Percentiles rank a stretch among this genome's conserved stretches.
Conservation (phyloP, 2,797 vertebrate genomes). For the Tarsius wallacei region DNA sequence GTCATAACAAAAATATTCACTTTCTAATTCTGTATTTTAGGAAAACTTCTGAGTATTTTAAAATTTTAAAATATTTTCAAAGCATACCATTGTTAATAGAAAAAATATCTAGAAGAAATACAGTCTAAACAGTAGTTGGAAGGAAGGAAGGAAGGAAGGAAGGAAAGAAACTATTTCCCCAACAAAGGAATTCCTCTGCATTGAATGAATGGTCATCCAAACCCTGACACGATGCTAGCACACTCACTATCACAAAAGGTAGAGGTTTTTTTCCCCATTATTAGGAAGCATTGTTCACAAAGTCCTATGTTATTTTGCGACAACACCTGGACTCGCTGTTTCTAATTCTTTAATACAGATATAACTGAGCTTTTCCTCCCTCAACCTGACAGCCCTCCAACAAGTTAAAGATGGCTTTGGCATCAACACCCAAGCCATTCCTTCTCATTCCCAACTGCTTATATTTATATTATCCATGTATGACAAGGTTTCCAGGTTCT, state of each 20-base stretch:
- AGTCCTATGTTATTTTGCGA: not conserved
- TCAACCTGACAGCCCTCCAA: not conserved
- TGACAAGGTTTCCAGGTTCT: not conserved
- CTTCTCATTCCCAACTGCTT: not conserved
- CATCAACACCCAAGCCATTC: not conserved
- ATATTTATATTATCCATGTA: not conserved
- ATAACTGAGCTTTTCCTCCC: not conserved
- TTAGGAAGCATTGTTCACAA: not conserved
- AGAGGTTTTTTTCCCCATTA: not conserved
- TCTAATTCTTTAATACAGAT: not conserved
- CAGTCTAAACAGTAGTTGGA: not conserved
- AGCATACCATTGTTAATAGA: not conserved
- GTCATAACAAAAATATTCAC: not conserved
- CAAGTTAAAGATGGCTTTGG: not conserved
- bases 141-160: no score
- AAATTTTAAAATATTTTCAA: constrained; percentile 60
- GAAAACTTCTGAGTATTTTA: constrained; percentile 2
- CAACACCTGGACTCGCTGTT: not conserved
- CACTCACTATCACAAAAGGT: not conserved
- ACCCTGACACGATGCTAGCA: not conserved
- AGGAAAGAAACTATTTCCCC: not conserved
- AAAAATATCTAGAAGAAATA: constrained; percentile 1
- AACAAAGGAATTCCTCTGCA: not conserved
- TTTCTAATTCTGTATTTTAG: constrained; percentile 39
- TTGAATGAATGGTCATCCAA: not conserved